Evolutionary conservation across 1,140 invertebrate genomes (phyloP), one percentile per base, ranked within the genome.

Genomic region (Pseudomyrmex flavicornis): DNA sequence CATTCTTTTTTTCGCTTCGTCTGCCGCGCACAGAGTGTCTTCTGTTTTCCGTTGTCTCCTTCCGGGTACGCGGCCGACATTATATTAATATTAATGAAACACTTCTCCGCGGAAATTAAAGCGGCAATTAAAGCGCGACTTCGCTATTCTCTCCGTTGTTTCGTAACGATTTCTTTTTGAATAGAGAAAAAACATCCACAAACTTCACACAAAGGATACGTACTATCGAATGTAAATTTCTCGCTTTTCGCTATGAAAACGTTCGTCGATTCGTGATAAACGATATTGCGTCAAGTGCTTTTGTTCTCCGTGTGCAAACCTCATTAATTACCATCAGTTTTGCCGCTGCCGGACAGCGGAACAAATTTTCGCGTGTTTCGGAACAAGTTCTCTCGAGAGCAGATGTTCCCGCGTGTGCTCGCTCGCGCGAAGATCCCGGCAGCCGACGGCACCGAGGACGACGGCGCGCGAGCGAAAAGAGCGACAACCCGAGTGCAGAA

Each of bases 21-120:
- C 61, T 2, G 0, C 44, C 8, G 17, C 15, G 22, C 48, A n/a
- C n/a, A 20, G 10, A 61, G 15, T 75, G 8, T 82, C 35, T 46
- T 52, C 17, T 17, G 20, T 20, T 20, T 62, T 46, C 12, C 46
- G 10, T 9, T 13, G 20, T 8, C 2, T 13, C 2, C 48, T 69
- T 15, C 13, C 17, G 13, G n/a, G 7, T 9, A 62, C 35, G 48
- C 48, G 15, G n/a, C 52, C 9, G 26, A 8, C 44, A 12, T n/a
- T 48, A 5, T 46, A 69, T 83, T 79, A 83, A 83, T 83, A 83
- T 83, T 83, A 79, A 83, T 84, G 82, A 82, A 82, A 82, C 48
- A 44, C 35, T 58, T n/a, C 12, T 54, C 4, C 12, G 52, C 9
- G 46, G 62, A 79, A 77, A 80, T 84, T 79, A 79, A 83, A 79